Base-by-base conservation (phyloP, 2,113 vertebrate genomes). In the Sorex araneus region DNA sequence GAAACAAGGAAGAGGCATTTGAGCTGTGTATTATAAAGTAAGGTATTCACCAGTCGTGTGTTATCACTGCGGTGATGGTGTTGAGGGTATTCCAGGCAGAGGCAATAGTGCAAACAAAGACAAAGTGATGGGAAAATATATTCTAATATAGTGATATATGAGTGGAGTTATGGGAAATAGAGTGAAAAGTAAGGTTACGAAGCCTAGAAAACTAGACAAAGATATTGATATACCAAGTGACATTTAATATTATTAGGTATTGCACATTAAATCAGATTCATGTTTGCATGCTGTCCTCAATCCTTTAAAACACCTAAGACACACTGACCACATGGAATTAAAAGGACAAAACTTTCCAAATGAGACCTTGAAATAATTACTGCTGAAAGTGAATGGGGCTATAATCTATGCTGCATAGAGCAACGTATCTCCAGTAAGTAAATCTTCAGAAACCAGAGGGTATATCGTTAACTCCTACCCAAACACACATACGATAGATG, bases 291-390 rank as follows among this genome's bases (percentile, higher is more conserved):
- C 0, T 85, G 3, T 80, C 32, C 85, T 85, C 8, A 30, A 11
- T 28, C 71, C 47, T 79, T 74, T 79, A 92, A 70, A 73, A 60
- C 91, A 8, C 23, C n/a, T 3, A 74, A 69, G 23, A 95, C 13
- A 57, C 21, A 80, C 19, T 57, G 57, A 47, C 28, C 23, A 60
- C 45, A 27, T 23, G 57, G 45, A 40, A 47, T 45, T 16, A 89
- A 81, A 11, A 90, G 19, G 57, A 8, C n/a, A 83, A 71, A 91
- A 93, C 16, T 71, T 95, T 81, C 32, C 63, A 73, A 45, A 93
- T 69, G 43, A 94, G 64, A 69, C 18, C 47, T 87, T 92, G 54
- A 89, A 21, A 3, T 82, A 89, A 90, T 78, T 84, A 75, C 40
- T 71, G 71, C 10, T 93, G 28, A 43, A 71, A 94, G 43, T 36